Evolutionary conservation across 2,888 invertebrate genomes (phyloP).

Genomic region (Gymnocheta viridis): DNA sequence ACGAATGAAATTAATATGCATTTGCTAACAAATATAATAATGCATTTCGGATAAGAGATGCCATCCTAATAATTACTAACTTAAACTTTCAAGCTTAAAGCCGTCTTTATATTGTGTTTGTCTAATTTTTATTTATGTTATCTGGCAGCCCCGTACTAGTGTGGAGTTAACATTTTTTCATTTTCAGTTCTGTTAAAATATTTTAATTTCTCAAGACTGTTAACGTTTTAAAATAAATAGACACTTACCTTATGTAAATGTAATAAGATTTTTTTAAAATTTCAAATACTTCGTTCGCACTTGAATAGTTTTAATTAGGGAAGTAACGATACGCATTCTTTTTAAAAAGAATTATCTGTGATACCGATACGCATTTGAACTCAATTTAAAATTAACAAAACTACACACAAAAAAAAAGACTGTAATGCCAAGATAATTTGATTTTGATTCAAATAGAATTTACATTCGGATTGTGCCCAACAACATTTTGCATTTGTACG

Average conservation of each 20-base stretch:
- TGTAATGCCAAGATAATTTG: neutral
- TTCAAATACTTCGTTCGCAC: too few relatives aligned
- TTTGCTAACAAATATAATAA: neutral
- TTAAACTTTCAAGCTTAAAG: neutral
- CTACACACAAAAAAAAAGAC: neutral
- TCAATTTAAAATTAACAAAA: too few relatives aligned
- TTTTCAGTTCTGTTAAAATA: neutral
- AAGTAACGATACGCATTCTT: too few relatives aligned
- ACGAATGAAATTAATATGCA: neutral
- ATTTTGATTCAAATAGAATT: slow-evolving; percentile 41
- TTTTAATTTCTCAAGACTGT: too few relatives aligned
- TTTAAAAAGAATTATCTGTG: too few relatives aligned
- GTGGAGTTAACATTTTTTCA: neutral
- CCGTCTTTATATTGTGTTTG: neutral
- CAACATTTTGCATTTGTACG: slow-evolving; percentile 27
- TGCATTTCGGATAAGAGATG: slow-evolving; percentile 10
- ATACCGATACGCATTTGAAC: too few relatives aligned
- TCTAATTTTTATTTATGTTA: neutral
- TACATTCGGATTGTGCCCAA: slow-evolving; percentile 46
- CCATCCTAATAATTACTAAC: neutral
- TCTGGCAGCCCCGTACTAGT: neutral
- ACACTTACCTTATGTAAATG: too few relatives aligned
- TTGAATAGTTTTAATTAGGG: too few relatives aligned
- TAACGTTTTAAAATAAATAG: too few relatives aligned
- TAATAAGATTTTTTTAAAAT: too few relatives aligned